phyloP scores from a whole-genome alignment of 1,140 invertebrate genomes.

The Drosophila baimaii region DNA sequence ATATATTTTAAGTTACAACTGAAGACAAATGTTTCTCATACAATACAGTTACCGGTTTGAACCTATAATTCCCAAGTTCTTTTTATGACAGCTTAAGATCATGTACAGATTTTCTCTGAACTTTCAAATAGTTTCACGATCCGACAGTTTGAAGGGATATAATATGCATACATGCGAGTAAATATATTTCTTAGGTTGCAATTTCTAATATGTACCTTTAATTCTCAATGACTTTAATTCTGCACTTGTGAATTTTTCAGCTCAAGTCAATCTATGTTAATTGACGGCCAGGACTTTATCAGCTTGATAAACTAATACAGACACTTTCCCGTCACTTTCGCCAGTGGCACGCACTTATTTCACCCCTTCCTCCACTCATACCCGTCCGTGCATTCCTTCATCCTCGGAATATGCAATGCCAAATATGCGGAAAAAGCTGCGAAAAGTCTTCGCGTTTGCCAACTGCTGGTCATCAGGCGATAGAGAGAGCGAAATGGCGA shows the following conservation, averaged over 20 bases:
- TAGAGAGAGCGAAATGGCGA: conserved; percentile 3
- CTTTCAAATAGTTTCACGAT: too few relatives aligned
- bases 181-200: too few relatives aligned
- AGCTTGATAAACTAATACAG: conserved; percentile 28
- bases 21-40: too few relatives aligned
- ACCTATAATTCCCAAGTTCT: background rate
- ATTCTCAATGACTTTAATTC: too few relatives aligned
- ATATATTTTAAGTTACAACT: background rate
- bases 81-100: background rate
- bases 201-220: too few relatives aligned
- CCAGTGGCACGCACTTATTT: conserved; percentile 36
- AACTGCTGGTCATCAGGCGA: conserved; percentile 37
- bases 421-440: conserved; percentile 56
- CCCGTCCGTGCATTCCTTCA: conserved; percentile 13
- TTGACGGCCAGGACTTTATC: conserved; percentile 35
- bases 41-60: too few relatives aligned
- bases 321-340: conserved; percentile 37
- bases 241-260: background rate
- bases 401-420: conserved; percentile 36
- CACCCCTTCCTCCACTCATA: background rate
- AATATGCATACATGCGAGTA: too few relatives aligned
- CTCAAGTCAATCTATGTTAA: conserved; percentile 14
- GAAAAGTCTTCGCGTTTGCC: conserved; percentile 25
- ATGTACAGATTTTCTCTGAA: too few relatives aligned
- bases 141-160: too few relatives aligned